Conservation (phyloP, 2,113 vertebrate species). For the Silurus asotus region DNA sequence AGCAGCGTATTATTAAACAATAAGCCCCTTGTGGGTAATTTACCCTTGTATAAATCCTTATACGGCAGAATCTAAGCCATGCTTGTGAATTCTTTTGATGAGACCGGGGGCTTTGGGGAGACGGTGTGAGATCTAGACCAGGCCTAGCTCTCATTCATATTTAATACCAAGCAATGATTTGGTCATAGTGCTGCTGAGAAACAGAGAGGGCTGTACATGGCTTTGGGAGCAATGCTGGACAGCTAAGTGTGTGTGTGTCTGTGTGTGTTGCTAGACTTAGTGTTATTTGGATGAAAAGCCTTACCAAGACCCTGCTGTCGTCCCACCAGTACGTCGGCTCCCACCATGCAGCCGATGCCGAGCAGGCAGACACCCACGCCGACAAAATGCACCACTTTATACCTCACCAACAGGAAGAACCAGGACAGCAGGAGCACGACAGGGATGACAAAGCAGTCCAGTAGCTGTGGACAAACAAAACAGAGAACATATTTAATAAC, state of each 20-base stretch:
- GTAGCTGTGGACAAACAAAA: constrained; percentile 70
- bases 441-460: constrained; percentile 93
- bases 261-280: neutral
- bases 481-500: neutral
- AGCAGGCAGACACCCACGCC: constrained; percentile 90
- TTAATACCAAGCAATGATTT: constrained; percentile 48
- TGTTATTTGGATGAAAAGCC: constrained; percentile 33
- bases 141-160: constrained; percentile 46
- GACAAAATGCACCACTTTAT: constrained; percentile 88
- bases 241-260: constrained; percentile 19
- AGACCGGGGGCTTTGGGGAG: neutral
- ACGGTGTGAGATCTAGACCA: constrained; percentile 20
- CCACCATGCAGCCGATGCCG: constrained; percentile 93
- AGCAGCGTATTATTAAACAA: neutral
- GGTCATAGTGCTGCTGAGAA: constrained; percentile 26
- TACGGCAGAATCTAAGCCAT: constrained; percentile 4
- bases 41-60: constrained; percentile 17
- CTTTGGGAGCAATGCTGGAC: constrained; percentile 13
- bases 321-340: constrained; percentile 87
- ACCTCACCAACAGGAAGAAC: constrained; percentile 94
- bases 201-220: constrained; percentile 3
- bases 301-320: constrained; percentile 88
- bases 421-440: constrained; percentile 93
- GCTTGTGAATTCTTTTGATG: constrained; percentile 30
- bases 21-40: constrained; percentile 22